These are phyloP conservation scores for Temnothorax ravouxi DNA, from an alignment of 2,888 invertebrate species.

Conservation along the genomic window DNA sequence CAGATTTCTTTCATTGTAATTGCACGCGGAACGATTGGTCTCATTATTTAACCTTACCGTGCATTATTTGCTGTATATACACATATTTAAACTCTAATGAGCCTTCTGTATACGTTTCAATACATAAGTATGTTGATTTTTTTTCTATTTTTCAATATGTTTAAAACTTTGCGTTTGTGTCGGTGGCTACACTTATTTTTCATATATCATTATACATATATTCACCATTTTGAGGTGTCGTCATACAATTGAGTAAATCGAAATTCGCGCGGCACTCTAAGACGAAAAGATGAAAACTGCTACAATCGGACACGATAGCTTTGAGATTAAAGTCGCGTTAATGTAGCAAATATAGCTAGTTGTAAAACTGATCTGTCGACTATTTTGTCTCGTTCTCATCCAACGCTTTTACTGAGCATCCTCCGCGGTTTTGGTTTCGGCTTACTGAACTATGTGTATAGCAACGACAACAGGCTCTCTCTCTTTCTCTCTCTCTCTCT, in stretches of 20 bases:
- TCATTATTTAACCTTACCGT: conserved; percentile 33
- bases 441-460: conserved; percentile 75
- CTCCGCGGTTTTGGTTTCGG: conserved; percentile 74
- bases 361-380: conserved; percentile 34
- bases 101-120: neutral
- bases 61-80: neutral
- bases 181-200: neutral
- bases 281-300: neutral
- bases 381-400: conserved; percentile 46
- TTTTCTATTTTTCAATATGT: neutral
- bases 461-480: conserved; percentile 54
- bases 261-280: neutral
- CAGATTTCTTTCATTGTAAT: conserved; percentile 37
- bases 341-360: neutral
- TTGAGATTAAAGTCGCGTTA: conserved; percentile 30
- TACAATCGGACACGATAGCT: neutral
- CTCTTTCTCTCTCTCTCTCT: neutral
- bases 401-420: conserved; percentile 34
- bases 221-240: neutral
- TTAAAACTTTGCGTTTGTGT: neutral
- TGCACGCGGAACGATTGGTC: neutral
- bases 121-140: neutral
- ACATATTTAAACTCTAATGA: neutral
- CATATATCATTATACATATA: neutral
- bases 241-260: neutral